Evolutionary conservation across 2,797 vertebrate genomes (phyloP).

Genomic region (Geotria australis): DNA sequence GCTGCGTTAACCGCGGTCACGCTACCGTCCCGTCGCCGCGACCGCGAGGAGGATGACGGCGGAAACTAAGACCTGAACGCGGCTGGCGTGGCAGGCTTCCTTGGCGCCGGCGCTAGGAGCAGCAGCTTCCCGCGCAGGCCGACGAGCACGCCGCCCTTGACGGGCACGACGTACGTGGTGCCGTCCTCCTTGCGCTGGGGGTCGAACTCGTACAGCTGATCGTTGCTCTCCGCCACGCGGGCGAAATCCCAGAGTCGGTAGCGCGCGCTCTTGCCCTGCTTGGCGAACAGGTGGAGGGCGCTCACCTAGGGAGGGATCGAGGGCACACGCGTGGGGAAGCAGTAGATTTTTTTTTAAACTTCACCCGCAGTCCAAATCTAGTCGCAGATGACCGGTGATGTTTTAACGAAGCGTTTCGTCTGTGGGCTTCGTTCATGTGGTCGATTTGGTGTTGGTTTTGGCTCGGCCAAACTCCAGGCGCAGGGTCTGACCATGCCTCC

Average conservation of each 20-base stretch:
- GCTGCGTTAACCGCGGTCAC: too few species aligned
- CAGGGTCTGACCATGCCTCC: too few species aligned
- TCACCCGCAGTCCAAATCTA: too few species aligned
- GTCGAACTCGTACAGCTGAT: slow-evolving; percentile 30
- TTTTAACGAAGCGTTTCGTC: too few species aligned
- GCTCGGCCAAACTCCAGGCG: too few species aligned
- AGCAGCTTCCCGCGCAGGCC: slow-evolving; percentile 40
- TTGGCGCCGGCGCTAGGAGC: slow-evolving; percentile 11
- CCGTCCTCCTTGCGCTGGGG: slow-evolving; percentile 25
- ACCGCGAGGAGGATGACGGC: too few species aligned
- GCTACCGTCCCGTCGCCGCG: too few species aligned
- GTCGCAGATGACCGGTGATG: too few species aligned
- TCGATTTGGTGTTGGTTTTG: too few species aligned
- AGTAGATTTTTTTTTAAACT: too few species aligned
- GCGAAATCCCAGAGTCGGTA: slow-evolving; percentile 44
- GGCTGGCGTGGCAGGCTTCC: neutral
- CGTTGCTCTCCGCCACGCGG: slow-evolving; percentile 25
- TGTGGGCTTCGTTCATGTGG: too few species aligned
- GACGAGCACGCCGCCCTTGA: slow-evolving; percentile 17
- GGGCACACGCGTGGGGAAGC: neutral
- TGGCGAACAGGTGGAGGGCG: slow-evolving; percentile 32
- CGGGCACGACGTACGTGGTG: slow-evolving; percentile 27
- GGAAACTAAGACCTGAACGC: too few species aligned
- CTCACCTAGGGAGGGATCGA: slow-evolving; percentile 2
- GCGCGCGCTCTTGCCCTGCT: slow-evolving; percentile 55